Evolutionary conservation across 2,888 invertebrate species (phyloP).

Genomic region (Encarsia formosa): DNA sequence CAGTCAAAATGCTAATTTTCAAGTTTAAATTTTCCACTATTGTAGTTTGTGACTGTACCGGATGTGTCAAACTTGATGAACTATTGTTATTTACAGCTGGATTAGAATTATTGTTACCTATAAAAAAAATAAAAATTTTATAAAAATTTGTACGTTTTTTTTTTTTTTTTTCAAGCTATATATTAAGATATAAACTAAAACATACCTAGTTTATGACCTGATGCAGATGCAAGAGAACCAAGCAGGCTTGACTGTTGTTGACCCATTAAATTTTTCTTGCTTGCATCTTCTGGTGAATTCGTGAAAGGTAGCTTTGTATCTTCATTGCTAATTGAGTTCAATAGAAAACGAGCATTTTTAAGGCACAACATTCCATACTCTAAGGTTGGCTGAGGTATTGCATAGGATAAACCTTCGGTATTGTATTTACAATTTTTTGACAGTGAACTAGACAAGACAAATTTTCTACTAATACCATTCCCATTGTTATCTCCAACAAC

Average conservation of each 20-base stretch:
- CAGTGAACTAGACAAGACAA: slow-evolving; percentile 57
- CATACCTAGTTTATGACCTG: slow-evolving; percentile 22
- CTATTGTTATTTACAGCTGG: slow-evolving; percentile 13
- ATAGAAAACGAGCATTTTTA: slow-evolving; percentile 73
- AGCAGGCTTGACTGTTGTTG: slow-evolving; percentile 24
- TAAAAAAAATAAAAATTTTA: not conserved
- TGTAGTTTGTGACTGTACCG: slow-evolving; percentile 35
- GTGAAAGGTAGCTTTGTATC: slow-evolving; percentile 36
- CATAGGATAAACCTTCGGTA: slow-evolving; percentile 69
- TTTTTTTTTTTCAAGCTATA: not conserved
- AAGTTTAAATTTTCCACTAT: slow-evolving; percentile 43
- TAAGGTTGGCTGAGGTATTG: slow-evolving; percentile 80
- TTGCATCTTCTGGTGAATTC: slow-evolving; percentile 17
- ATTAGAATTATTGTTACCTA: slow-evolving; percentile 3
- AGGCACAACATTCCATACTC: slow-evolving; percentile 88
- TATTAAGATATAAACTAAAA: not conserved
- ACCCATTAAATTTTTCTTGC: slow-evolving; percentile 20
- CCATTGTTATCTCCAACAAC: slow-evolving; percentile 52
- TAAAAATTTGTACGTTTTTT: not conserved
- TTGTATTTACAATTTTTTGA: slow-evolving; percentile 57
- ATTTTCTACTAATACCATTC: slow-evolving; percentile 59
- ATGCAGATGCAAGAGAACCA: slow-evolving; percentile 18
- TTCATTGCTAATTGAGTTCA: slow-evolving; percentile 52
- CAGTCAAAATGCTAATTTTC: slow-evolving; percentile 64
- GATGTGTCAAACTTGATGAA: slow-evolving; percentile 19